Base-by-base conservation (phyloP, 37 sponge, comb jelly and placozoan genomes). In the Haliclona indistincta region DNA sequence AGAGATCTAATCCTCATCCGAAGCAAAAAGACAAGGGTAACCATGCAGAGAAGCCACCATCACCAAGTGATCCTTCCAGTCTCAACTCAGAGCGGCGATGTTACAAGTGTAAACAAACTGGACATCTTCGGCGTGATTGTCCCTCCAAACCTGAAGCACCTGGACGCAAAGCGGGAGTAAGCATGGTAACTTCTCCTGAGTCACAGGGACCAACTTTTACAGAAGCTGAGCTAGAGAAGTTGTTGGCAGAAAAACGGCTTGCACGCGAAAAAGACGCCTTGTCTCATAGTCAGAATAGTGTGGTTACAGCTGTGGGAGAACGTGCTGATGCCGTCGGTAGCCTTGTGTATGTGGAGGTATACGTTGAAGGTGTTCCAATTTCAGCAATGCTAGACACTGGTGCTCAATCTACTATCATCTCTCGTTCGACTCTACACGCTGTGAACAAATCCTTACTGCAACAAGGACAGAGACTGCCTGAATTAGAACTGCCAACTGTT, bases 361-460 rank as follows among this genome's bases (percentile, higher is more conserved):
- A 53, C 20, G 35, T 74, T 60, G 74, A 34, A 22, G 74, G 74
- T 36, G 42, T 74, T 6, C 63, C 63, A 1, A 22, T 56, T 6
- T 4, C 11, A 13, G 74, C 74, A 2, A 8, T 43, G 25, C 39
- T 74, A 22, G 74, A 74, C 47, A 74, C 74, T 74, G 74, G 74
- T 61, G 74, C 74, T 43, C 74, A 74, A 38, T 74, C 62, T 20
- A 56, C 74, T 19, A 56, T 74, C 25, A 56, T 74, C 10, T 74
- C 76, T 3, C 11, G 76, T 22, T 8, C 34, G 1, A 11, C 56
- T 5, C n/a, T 64, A 20, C 56, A 64, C 4, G 8, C 5, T 1
- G 60, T 76, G 3, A 66, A n/a, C n/a, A 6, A 45, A 38, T 66
- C 63, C 26, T 28, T 76, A 36, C 64, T 52, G 35, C 37, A 76